Evolutionary conservation across 2,113 vertebrate species (phyloP).

Genomic region (Thryonomys swinderianus): DNA sequence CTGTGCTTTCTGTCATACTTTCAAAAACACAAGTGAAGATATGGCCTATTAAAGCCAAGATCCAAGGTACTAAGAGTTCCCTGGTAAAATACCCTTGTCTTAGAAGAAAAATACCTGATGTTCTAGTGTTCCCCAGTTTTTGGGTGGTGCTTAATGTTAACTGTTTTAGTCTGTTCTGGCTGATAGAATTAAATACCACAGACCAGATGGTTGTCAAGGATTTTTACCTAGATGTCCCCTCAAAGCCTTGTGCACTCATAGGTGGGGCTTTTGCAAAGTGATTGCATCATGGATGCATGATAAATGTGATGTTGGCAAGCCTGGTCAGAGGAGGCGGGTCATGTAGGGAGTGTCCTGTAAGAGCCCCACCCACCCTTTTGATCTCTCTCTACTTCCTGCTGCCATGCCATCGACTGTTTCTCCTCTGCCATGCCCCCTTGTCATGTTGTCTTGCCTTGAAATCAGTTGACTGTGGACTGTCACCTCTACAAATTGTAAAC

Average conservation of each 20-base stretch:
- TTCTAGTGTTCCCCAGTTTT: neutral
- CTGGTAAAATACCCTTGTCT: neutral
- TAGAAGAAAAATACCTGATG: neutral
- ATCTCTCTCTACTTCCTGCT: neutral
- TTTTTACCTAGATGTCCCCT: neutral
- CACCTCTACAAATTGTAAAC: neutral
- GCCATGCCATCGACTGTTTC: neutral
- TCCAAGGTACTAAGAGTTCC: neutral
- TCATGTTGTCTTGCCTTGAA: neutral
- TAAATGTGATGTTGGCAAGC: neutral
- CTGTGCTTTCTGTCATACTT: neutral
- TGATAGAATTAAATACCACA: neutral
- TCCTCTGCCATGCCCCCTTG: neutral
- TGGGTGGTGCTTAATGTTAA: neutral
- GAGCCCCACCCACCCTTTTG: neutral
- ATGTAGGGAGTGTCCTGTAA: neutral
- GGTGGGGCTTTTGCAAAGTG: neutral
- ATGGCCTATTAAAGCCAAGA: neutral
- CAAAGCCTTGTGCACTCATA: neutral
- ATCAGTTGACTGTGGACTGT: neutral
- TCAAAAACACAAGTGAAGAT: neutral
- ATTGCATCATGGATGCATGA: neutral
- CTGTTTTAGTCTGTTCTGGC: neutral
- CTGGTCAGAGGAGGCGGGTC: neutral
- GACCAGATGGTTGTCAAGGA: neutral